phyloP scores from a whole-genome alignment of 2,888 invertebrate species.

The Endotricha flammealis region DNA sequence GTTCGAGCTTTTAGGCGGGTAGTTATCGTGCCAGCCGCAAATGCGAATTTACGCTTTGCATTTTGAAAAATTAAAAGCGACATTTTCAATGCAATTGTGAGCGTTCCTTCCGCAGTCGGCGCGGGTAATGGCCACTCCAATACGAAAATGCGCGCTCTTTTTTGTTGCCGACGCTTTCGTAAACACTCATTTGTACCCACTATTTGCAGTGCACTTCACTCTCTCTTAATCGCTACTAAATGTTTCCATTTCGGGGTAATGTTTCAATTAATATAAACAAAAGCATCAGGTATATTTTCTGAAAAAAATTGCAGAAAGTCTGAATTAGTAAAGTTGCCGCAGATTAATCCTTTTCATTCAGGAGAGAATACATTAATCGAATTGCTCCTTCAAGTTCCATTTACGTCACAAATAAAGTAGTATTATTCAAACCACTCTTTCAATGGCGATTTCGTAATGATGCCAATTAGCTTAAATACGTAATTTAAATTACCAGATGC shows the following conservation, averaged over 20 bases:
- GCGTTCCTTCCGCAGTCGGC: conserved; percentile 63
- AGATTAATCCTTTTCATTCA: conserved; percentile 9
- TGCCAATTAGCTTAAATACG: conserved; percentile 54
- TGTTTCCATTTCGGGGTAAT: conserved; percentile 22
- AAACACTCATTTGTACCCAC: conserved; percentile 58
- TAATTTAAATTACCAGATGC: conserved; percentile 55
- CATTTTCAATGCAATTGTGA: conserved; percentile 71
- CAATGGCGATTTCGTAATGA: conserved; percentile 45
- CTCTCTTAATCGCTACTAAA: conserved; percentile 35
- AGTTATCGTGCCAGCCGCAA: conserved; percentile 64
- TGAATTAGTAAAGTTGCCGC: neutral
- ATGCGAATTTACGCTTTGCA: conserved; percentile 71
- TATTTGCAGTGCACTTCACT: conserved; percentile 37
- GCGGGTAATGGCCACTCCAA: conserved; percentile 73
- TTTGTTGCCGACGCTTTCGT: conserved; percentile 57
- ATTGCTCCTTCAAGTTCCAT: conserved; percentile 28
- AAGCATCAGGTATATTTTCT: neutral
- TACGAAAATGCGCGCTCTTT: conserved; percentile 57
- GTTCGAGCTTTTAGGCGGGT: conserved; percentile 67
- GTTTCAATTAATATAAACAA: conserved; percentile 6
- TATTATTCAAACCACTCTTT: conserved; percentile 39
- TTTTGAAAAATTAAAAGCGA: conserved; percentile 74
- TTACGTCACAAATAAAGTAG: conserved; percentile 37
- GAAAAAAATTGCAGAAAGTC: neutral
- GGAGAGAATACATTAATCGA: conserved; percentile 12